Evolutionary conservation across 2,797 vertebrate species (phyloP), one percentile per base, ranked within the genome.

Genomic region (Darevskia mixta): DNA sequence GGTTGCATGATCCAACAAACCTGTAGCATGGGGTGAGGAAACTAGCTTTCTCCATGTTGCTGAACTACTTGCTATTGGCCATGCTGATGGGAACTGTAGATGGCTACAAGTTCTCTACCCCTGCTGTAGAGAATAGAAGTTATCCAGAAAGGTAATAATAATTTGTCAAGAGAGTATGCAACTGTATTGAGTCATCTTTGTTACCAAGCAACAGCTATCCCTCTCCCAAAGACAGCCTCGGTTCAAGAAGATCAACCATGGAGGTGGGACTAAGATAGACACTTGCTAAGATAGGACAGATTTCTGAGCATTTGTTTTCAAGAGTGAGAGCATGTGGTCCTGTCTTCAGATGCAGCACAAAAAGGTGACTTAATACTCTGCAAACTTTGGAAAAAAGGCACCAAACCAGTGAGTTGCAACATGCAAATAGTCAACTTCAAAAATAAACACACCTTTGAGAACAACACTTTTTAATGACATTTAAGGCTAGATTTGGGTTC

Each of bases 401-500:
- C 49, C 43, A 82, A 32, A n/a, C 13, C 6, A 43, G 27, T 8
- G n/a, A 38, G 15, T n/a, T 61, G 49, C 38, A 49, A n/a, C 27
- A 41, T 18, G 7, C 10, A 32, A 73, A 35, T 35, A 15, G 29
- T 35, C 10, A 61, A 82, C 25, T 27, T 32, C 8, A 69, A 67
- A 73, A 80, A 38, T 38, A 71, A 35, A n/a, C 23, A 86, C 76
- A 58, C 45, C 32, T 83, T 83, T 72, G 35, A 69, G 79, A 88
- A 84, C 81, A 90, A 86, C 86, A 86, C 83, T 58, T 84, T 87
- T 77, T 89, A 77, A 89, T 71, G 27, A 83, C 85, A 86, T 83
- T 81, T 87, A 86, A 87, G 55, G 81, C 87, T 76, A n/a, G 58
- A 38, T 80, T 77, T 84, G 87, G 85, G 38, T 72, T 15, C 43